Conservation (phyloP, 92 coral and sea anemone genomes). For the Plumapathes pennacea region DNA sequence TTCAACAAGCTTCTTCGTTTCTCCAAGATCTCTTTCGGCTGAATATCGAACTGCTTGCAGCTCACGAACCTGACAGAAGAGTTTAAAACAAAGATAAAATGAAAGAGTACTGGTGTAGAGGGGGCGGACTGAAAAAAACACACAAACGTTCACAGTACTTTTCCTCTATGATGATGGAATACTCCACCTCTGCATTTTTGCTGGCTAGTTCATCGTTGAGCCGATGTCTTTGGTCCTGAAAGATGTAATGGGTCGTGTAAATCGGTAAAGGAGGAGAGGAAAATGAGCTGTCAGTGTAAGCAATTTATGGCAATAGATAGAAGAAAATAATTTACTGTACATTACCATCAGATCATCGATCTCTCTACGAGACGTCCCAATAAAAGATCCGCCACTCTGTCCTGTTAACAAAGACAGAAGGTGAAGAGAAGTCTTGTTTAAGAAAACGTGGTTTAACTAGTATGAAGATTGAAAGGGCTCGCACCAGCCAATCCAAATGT, state of each 20-base stretch:
- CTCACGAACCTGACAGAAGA: constrained; percentile 54
- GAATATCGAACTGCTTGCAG: constrained; percentile 67
- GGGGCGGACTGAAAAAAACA: background rate
- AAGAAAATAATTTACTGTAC: background rate
- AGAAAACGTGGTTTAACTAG: too few relatives aligned
- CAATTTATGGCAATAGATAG: background rate
- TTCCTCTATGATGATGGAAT: background rate
- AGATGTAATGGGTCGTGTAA: background rate
- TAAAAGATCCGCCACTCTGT: constrained; percentile 44
- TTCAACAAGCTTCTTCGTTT: constrained; percentile 44
- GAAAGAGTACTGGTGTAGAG: background rate
- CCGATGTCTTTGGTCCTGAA: constrained; percentile 66
- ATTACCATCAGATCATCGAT: constrained; percentile 63
- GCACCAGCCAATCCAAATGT: too few relatives aligned
- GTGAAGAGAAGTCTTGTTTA: too few relatives aligned
- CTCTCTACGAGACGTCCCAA: constrained; percentile 58
- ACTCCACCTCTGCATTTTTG: constrained; percentile 56
- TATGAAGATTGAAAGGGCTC: too few relatives aligned
- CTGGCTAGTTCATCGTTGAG: constrained; percentile 64
- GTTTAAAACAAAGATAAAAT: background rate
- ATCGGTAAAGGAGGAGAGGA: too few relatives aligned
- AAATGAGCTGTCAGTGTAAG: too few relatives aligned
- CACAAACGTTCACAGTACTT: background rate
- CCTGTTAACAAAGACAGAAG: too few relatives aligned
- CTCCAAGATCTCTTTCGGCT: constrained; percentile 56